Base-by-base conservation (phyloP, 2,888 invertebrate species). In the Cryptocephalus moraei region DNA sequence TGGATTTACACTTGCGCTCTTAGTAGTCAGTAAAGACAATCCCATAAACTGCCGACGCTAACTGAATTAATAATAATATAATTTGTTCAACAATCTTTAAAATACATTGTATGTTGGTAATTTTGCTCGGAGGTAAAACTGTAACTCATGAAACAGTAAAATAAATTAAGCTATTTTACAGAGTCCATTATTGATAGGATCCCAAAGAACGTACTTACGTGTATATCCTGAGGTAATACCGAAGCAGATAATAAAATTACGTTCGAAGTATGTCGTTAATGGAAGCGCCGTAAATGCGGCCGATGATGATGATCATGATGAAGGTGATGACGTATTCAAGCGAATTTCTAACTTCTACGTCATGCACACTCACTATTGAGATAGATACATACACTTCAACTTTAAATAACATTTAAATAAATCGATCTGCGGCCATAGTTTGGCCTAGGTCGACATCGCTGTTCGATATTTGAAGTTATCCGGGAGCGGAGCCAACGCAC, bases 401-500 rank as follows among this genome's bases (percentile, higher is more conserved):
- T 60, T 60, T 60, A 57, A 60, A 60, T 60, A 57, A 50, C 56
- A 60, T 60, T 59, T 59, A 59, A 60, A 60, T 59, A 57, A 56
- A 60, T 60, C 58, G 60, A 59, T 59, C 60, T 54, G 55, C 54
- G 50, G 45, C 43, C 55, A 53, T 49, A 56, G 57, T 58, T 60
- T 60, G 58, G 58, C 60, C 58, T 60, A 60, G 60, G 60, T 58
- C 59, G 53, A 22, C 22, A 22, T 22, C 22, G 41, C 42, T 42
- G 52, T 39, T 51, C 51, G 51, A 51, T 53, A 51, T 48, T 44
- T 47, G 41, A 32, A 10, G 42, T 33, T 47, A 41, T 39, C 32
- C 32, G 22, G 32, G 31, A 36, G 36, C 32, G 44, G 41, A 48
- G 45, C 34, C 48, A 45, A 44, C 12, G 44, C 40, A 47, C 47